Conservation (phyloP, 2,888 invertebrate species). For the Penaeus monodon region DNA sequence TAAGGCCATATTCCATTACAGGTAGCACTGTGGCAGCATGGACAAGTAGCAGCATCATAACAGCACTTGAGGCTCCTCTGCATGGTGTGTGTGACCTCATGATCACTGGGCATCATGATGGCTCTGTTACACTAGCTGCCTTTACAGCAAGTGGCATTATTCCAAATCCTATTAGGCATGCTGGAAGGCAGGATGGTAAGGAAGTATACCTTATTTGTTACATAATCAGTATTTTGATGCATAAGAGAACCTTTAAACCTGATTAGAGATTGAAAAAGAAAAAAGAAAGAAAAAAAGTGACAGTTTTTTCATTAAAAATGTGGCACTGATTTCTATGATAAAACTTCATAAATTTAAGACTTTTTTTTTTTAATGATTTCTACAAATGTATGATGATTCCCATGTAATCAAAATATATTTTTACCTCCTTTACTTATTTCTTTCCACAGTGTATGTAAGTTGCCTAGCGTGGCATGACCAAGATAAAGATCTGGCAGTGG, state of each 20-base stretch:
- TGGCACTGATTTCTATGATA: too few relatives aligned
- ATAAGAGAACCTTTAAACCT: neutral
- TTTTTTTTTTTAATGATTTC: too few relatives aligned
- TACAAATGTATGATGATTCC: neutral
- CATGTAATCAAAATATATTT: neutral
- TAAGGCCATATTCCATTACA: too few relatives aligned
- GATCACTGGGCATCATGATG: conserved; percentile 56
- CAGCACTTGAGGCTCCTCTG: conserved; percentile 27
- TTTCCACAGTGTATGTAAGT: conserved; percentile 72
- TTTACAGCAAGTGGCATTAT: conserved; percentile 36
- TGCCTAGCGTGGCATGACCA: conserved; percentile 75
- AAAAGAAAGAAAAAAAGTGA: neutral
- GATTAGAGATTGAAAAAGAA: too few relatives aligned
- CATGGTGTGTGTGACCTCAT: conserved; percentile 52
- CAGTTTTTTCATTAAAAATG: neutral
- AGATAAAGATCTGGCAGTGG: conserved; percentile 74
- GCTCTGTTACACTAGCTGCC: conserved; percentile 57
- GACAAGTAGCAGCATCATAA: conserved; percentile 24
- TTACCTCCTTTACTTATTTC: neutral
- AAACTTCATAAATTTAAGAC: too few relatives aligned
- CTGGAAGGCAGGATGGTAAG: conserved; percentile 63
- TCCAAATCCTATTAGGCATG: conserved; percentile 54
- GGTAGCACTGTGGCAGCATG: neutral
- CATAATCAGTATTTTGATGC: too few relatives aligned
- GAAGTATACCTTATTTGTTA: neutral